Percentiles rank a stretch among this genome's conserved stretches.
Evolutionary conservation across 2,797 vertebrate genomes (phyloP).

Genomic region (Coccyzus lansbergi): DNA sequence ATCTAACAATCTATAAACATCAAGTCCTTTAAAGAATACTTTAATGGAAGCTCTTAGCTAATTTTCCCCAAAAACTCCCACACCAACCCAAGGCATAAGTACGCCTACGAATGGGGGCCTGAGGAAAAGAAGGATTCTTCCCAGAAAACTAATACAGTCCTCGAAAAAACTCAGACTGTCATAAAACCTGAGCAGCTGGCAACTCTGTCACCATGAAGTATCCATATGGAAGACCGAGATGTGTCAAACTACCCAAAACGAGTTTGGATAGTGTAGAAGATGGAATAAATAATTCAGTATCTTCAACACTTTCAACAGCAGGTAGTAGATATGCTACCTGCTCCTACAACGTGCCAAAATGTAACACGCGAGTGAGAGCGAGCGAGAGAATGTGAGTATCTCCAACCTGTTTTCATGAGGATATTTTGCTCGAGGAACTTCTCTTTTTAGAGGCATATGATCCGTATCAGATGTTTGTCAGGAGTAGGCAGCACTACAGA

Average conservation of each 20-base stretch:
- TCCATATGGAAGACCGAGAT: slow-evolving; percentile 86
- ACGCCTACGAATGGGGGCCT: slow-evolving; percentile 23
- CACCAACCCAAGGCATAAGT: slow-evolving; percentile 18
- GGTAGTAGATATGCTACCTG: slow-evolving; percentile 85
- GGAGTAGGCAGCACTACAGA: slow-evolving; percentile 57
- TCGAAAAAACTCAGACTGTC: slow-evolving; percentile 78
- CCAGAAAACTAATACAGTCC: slow-evolving; percentile 79
- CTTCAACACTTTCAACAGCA: slow-evolving; percentile 84
- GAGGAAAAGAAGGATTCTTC: slow-evolving; percentile 70
- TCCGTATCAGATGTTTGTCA: slow-evolving; percentile 73
- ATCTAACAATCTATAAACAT: neutral
- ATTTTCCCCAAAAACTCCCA: slow-evolving; percentile 45
- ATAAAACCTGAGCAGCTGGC: slow-evolving; percentile 84
- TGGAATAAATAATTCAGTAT: slow-evolving; percentile 86
- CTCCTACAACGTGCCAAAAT: slow-evolving; percentile 81
- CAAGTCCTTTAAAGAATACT: neutral
- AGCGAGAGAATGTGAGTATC: slow-evolving; percentile 66
- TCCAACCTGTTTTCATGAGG: slow-evolving; percentile 75
- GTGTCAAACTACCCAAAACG: slow-evolving; percentile 84
- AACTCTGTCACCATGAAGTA: slow-evolving; percentile 84
- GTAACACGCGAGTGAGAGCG: slow-evolving; percentile 68
- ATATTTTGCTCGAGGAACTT: slow-evolving; percentile 75
- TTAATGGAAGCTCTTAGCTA: slow-evolving; percentile 1
- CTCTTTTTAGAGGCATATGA: slow-evolving; percentile 71
- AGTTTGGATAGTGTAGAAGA: slow-evolving; percentile 82